Percentiles rank a stretch among this genome's conserved stretches.
Conservation (phyloP, 2,888 invertebrate genomes). For the Punctoribates punctum region DNA sequence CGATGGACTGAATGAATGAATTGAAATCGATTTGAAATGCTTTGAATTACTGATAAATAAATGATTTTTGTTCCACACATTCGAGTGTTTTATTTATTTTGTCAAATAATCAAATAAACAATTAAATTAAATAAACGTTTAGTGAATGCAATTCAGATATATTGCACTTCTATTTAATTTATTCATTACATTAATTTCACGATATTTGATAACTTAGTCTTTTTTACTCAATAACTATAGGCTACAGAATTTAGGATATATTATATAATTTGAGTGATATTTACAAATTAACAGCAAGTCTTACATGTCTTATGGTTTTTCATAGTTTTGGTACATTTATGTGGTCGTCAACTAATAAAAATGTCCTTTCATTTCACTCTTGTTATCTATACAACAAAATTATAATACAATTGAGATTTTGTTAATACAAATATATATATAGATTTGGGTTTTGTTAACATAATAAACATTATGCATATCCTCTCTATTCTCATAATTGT, state of each 20-base stretch:
- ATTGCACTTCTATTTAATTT: conserved; percentile 33
- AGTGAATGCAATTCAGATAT: conserved; percentile 22
- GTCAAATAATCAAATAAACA: too few relatives aligned
- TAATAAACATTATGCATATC: too few relatives aligned
- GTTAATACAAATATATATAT: too few relatives aligned
- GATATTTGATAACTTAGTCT: conserved; percentile 32
- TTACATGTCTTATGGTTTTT: neutral
- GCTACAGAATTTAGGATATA: conserved; percentile 26
- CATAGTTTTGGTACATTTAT: conserved; percentile 11
- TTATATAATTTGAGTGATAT: conserved; percentile 31
- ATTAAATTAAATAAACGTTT: conserved; percentile 24
- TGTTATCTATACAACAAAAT: conserved; percentile 3
- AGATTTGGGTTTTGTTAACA: too few relatives aligned
- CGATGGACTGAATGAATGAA: too few relatives aligned
- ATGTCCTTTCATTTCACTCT: neutral
- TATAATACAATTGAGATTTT: neutral
- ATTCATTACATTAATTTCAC: conserved; percentile 26
- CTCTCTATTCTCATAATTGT: too few relatives aligned
- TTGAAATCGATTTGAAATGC: too few relatives aligned
- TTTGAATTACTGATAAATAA: too few relatives aligned
- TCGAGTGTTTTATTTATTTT: too few relatives aligned
- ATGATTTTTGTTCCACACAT: too few relatives aligned
- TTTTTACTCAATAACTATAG: conserved; percentile 22
- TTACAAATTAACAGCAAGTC: conserved; percentile 31
- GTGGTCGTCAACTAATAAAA: conserved; percentile 31